A percentile compares a stretch with the other conserved stretches of the same genome.
phyloP scores from a whole-genome alignment of 2,113 vertebrate species.

The Plectropomus leopardus region DNA sequence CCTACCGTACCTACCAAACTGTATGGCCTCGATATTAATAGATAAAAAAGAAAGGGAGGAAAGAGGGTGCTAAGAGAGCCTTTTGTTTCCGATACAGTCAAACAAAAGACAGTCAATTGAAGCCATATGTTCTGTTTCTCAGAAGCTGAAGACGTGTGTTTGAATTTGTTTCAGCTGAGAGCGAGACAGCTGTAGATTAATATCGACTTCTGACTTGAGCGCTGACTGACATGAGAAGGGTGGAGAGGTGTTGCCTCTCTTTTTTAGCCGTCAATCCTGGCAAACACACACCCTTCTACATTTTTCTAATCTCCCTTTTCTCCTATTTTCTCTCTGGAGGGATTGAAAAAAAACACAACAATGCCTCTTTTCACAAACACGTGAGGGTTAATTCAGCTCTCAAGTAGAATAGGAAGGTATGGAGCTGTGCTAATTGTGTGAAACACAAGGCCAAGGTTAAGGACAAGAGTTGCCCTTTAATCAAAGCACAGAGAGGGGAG shows the following conservation, averaged over 20 bases:
- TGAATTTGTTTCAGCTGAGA: slow-evolving; percentile 54
- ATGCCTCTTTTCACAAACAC: slow-evolving; percentile 26
- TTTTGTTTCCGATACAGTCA: slow-evolving; percentile 2
- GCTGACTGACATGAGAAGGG: slow-evolving; percentile 72
- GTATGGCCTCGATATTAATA: neutral
- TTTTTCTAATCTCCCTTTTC: neutral
- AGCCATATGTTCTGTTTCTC: slow-evolving; percentile 65
- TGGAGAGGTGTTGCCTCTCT: slow-evolving; percentile 60
- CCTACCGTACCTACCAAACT: too few relatives aligned
- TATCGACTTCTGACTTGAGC: slow-evolving; percentile 69
- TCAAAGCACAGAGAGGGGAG: slow-evolving; percentile 22
- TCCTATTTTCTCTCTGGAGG: neutral
- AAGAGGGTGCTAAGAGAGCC: neutral
- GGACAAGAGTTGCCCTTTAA: slow-evolving; percentile 43
- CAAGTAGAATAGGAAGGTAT: neutral
- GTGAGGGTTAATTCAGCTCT: slow-evolving; percentile 36
- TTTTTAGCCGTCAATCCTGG: neutral
- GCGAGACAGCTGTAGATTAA: slow-evolving; percentile 80
- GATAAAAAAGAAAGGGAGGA: neutral
- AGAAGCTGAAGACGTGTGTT: slow-evolving; percentile 34
- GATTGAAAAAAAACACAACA: slow-evolving; percentile 9
- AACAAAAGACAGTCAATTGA: slow-evolving; percentile 32
- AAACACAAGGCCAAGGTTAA: slow-evolving; percentile 48
- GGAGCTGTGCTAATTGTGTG: slow-evolving; percentile 33
- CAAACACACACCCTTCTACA: neutral